Conservation (phyloP, 2,113 vertebrate species). For the Corydoras sp. region DNA sequence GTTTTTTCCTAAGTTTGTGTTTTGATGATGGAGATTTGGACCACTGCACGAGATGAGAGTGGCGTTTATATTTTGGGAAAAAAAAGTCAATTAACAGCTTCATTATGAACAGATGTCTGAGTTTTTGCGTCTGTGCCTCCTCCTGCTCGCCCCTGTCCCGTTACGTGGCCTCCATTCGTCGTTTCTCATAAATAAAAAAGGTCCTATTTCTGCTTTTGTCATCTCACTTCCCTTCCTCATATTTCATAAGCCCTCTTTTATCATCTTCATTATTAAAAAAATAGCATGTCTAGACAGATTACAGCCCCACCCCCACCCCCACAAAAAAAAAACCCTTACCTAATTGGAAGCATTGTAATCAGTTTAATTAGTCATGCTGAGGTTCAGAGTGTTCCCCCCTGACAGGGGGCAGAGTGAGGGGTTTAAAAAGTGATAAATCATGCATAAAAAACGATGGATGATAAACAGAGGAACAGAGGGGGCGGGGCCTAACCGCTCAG, state of each 20-base stretch:
- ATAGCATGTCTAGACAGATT: no score
- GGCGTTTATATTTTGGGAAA: no score
- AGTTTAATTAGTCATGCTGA: neutral
- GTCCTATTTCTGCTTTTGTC: neutral
- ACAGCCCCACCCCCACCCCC: no score
- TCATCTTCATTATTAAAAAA: no score
- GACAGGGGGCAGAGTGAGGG: neutral
- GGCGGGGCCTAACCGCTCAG: slow-evolving; percentile 12
- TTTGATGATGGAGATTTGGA: no score
- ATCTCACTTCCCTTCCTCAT: neutral
- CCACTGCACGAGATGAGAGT: no score
- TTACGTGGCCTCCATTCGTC: no score
- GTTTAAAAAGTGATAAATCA: neutral
- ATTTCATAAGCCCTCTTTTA: neutral
- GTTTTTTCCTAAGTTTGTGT: no score
- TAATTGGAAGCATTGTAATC: neutral
- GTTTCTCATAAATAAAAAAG: neutral
- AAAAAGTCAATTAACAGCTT: no score
- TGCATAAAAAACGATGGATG: neutral
- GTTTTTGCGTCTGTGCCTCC: neutral
- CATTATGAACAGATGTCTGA: no score
- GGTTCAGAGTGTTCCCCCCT: neutral
- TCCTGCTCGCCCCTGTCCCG: neutral
- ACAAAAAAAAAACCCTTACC: neutral
- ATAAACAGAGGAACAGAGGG: neutral